Evolutionary conservation across 2,113 vertebrate genomes (phyloP).

Genomic region (Myocastor coypus): DNA sequence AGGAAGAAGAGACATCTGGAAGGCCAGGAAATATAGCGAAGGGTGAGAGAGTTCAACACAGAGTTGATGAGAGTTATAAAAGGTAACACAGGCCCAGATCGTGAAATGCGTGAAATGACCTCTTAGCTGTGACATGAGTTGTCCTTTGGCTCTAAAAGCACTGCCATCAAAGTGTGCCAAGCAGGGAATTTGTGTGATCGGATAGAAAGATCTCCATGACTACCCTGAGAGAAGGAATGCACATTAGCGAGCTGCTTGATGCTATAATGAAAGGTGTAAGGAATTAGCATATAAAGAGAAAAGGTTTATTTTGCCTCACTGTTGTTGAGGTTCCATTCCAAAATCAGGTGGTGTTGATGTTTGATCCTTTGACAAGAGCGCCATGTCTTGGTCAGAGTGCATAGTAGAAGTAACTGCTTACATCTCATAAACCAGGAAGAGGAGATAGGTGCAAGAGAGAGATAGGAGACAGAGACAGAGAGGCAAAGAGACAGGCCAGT

Average conservation of each 20-base stretch:
- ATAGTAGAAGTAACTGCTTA: not conserved
- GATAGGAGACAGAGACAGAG: too few relatives aligned
- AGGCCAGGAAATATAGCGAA: not conserved
- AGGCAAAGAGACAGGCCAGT: not conserved
- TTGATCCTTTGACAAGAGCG: not conserved
- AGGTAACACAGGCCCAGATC: not conserved
- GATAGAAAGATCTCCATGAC: not conserved
- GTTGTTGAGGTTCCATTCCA: not conserved
- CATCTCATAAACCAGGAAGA: not conserved
- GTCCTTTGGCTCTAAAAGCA: conserved; percentile 15
- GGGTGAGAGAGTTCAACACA: not conserved
- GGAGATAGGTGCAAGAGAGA: not conserved
- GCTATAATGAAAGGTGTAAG: not conserved
- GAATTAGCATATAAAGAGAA: not conserved
- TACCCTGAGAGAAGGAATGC: not conserved
- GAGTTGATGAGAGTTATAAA: not conserved
- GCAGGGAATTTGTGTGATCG: not conserved
- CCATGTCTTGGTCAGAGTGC: not conserved
- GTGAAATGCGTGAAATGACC: not conserved
- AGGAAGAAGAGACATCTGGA: not conserved
- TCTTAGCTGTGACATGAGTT: not conserved
- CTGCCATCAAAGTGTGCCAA: not conserved
- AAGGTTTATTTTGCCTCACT: not conserved
- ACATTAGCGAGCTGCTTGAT: not conserved
- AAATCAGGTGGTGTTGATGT: not conserved